A percentile compares a stretch with the other conserved stretches of the same genome.
phyloP scores from a whole-genome alignment of 2,113 vertebrate species.

The Elephas maximus region DNA sequence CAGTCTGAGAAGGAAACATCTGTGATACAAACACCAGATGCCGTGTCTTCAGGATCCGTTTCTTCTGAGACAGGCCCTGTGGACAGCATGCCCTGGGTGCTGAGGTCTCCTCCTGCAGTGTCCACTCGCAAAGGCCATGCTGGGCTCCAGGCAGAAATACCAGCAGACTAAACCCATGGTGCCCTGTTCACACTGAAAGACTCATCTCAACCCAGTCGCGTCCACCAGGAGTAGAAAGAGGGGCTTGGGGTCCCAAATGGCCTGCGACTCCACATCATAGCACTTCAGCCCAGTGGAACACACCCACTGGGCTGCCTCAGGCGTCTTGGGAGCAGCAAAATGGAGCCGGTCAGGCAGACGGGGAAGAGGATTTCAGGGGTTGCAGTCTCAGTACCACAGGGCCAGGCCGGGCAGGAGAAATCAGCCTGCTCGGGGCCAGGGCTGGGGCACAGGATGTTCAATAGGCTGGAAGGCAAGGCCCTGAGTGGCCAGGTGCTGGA shows the following conservation, averaged over 20 bases:
- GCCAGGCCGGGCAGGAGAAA: neutral
- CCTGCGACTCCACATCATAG: neutral
- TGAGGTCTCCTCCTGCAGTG: neutral
- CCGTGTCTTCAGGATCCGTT: neutral
- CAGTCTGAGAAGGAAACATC: neutral
- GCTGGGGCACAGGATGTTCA: neutral
- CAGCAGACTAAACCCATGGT: neutral
- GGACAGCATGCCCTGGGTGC: neutral
- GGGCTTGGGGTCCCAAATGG: neutral
- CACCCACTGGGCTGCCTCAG: neutral
- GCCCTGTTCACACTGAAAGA: neutral
- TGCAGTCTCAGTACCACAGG: accelerated
- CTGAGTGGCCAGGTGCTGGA: neutral
- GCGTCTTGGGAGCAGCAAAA: neutral
- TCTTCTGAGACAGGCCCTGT: neutral
- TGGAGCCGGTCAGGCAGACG: neutral
- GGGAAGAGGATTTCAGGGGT: neutral
- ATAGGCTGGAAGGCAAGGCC: neutral
- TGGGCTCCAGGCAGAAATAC: neutral
- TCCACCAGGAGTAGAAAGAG: neutral
- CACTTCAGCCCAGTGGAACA: too few species aligned
- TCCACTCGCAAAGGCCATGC: neutral
- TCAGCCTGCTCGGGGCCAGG: neutral
- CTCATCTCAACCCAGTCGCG: neutral
- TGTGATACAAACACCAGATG: neutral